Percentiles rank a stretch among this genome's conserved stretches.
Conservation (phyloP, 2,113 vertebrate genomes). For the Pelodiscus sinensis region DNA sequence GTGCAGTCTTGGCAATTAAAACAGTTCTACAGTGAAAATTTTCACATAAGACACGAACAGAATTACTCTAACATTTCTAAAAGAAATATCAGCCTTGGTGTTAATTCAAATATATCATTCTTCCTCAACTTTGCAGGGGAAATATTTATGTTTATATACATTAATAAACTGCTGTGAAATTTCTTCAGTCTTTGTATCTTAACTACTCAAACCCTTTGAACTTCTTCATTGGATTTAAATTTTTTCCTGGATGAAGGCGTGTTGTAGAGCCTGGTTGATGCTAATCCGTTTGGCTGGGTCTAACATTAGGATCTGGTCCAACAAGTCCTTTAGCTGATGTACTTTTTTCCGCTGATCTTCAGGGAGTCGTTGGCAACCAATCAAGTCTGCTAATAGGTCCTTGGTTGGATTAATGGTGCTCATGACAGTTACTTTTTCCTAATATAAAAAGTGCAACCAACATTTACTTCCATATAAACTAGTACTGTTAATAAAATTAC, state of each 20-base stretch:
- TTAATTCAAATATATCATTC: conserved; percentile 87
- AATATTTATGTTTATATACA: conserved; percentile 91
- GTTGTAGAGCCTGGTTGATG: conserved; percentile 99
- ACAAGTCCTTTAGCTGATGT: conserved; percentile 97
- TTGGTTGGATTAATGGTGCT: conserved; percentile 99
- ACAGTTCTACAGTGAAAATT: conserved; percentile 86
- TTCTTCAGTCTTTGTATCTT: conserved; percentile 87
- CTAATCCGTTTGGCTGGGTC: conserved; percentile 98
- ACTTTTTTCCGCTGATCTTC: conserved; percentile 99
- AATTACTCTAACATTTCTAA: conserved; percentile 87
- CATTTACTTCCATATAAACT: conserved; percentile 14
- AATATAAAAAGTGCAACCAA: conserved; percentile 68
- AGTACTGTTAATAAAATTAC: conserved; percentile 18
- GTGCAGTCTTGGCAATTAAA: conserved; percentile 88
- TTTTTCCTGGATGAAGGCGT: conserved; percentile 99
- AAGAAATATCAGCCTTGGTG: conserved; percentile 85
- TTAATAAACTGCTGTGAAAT: conserved; percentile 86
- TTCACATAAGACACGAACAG: conserved; percentile 84
- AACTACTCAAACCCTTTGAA: conserved; percentile 87
- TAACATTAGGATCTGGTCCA: conserved; percentile 98
- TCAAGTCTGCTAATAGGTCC: conserved; percentile 96
- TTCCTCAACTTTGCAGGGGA: conserved; percentile 87
- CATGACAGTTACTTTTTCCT: conserved; percentile 99
- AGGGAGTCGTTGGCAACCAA: conserved; percentile 95
- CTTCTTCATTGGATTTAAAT: conserved; percentile 86